Evolutionary conservation across 2,797 vertebrate species (phyloP), one percentile per base, ranked within the genome.

Genomic region (Muscicapa comitata): DNA sequence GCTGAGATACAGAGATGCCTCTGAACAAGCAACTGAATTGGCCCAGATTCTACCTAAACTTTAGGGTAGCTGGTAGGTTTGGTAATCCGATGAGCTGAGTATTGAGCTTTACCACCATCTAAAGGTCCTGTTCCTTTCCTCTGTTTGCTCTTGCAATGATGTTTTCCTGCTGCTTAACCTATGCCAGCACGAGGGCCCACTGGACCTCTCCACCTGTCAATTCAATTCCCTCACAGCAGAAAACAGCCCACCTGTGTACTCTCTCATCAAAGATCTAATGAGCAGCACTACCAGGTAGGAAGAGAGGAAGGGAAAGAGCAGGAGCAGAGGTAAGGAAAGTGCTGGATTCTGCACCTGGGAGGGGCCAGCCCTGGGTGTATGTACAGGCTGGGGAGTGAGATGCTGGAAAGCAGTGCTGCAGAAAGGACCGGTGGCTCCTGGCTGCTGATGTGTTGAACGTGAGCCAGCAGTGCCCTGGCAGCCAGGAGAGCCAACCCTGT

Each of bases 371-470:
- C 31, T 48, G 35, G 4, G 2, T 37, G 7, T 19, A 17, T 0
- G 0, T 2, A n/a, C 47, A 68, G 40, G 54, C 26, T 62, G 11
- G 3, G 26, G 31, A 75, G 62, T 75, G 3, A 20, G 16, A n/a
- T 4, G 5, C 11, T 43, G 48, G 35, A 43, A 6, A 43, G 19
- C 18, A 82, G 37, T 0, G 1, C 42, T 0, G 0, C 3, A 8
- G 55, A 62, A 75, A 75, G 19, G 19, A 13, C 13, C 7, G 48
- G 13, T 16, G 16, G 8, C 8, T 70, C 9, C 57, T 76, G n/a
- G 28, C 8, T 1, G 0, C 0, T 8, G 11, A 0, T 11, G 33
- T 29, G 37, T 9, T 37, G 17, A 29, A 38, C 16, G 0, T 38
- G 5, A 70, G 17, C 11, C 28, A 51, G 43, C 57, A 57, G 57